Conservation (phyloP, 2,797 vertebrate genomes). For the Typhlichthys subterraneus region DNA sequence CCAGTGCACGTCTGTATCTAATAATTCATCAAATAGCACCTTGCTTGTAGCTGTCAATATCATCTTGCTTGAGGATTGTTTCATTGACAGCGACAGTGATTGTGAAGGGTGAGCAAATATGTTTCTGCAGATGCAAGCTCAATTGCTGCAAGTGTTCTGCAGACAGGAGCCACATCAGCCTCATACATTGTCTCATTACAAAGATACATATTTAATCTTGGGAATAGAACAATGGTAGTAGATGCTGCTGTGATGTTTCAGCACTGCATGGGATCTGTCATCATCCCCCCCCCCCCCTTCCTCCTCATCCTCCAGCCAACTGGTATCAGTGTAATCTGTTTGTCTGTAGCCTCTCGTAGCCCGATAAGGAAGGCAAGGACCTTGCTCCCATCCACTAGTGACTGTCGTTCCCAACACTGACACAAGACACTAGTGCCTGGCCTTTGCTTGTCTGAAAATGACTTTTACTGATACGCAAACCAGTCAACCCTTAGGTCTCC, state of each 20-base stretch:
- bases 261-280: background rate
- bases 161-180: no score
- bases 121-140: no score
- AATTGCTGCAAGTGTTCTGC: no score
- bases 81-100: conserved; percentile 26
- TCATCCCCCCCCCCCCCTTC: conserved; percentile 16
- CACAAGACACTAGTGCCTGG: conserved; percentile 42
- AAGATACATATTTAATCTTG: background rate
- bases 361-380: conserved; percentile 55
- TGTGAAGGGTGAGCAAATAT: conserved; percentile 3
- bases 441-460: conserved; percentile 48
- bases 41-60: conserved; percentile 31
- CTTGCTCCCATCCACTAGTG: conserved; percentile 49
- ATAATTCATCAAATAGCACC: conserved; percentile 48
- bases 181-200: background rate
- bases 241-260: background rate
- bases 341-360: conserved; percentile 56
- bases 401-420: conserved; percentile 59
- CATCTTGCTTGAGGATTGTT: conserved; percentile 29
- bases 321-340: conserved; percentile 56
- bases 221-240: no score
- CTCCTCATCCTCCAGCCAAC: conserved; percentile 9
- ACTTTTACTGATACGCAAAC: conserved; percentile 44
- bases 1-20: conserved; percentile 40
- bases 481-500: conserved; percentile 27